Conservation (phyloP, 2,113 vertebrate species). For the Pelusios castaneus region DNA sequence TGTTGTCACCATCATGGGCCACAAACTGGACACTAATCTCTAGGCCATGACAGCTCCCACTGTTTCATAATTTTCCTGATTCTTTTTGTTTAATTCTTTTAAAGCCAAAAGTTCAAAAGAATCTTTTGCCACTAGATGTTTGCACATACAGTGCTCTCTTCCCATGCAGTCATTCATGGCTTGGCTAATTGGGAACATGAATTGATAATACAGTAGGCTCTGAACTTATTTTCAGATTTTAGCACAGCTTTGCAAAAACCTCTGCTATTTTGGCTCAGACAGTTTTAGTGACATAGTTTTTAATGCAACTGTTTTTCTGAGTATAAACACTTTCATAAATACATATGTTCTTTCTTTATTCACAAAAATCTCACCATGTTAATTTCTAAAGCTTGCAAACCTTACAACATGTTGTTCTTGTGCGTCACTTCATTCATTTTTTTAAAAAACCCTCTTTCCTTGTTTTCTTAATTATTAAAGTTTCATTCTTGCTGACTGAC, state of each 20-base stretch:
- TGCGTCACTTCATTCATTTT: constrained; percentile 41
- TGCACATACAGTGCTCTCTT: rapidly evolving
- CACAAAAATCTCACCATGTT: not conserved
- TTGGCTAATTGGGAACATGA: not conserved
- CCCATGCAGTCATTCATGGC: not conserved
- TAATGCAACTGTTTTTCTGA: not conserved
- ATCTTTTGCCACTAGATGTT: not conserved
- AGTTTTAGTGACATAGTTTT: not conserved
- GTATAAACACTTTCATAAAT: not conserved
- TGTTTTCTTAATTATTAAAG: constrained; percentile 69
- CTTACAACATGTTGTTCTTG: constrained; percentile 4
- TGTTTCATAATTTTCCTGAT: not conserved
- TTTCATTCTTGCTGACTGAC: constrained; percentile 65
- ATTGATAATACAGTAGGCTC: not conserved
- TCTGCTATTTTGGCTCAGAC: not conserved
- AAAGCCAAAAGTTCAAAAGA: not conserved
- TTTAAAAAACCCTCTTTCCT: constrained; percentile 43
- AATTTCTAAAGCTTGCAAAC: not conserved
- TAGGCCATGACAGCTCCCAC: not conserved
- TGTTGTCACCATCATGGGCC: not conserved
- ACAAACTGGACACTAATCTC: not conserved
- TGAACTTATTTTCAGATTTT: not conserved
- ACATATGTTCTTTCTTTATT: not conserved
- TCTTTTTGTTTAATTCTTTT: not conserved
- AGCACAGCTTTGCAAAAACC: not conserved